These are phyloP conservation scores for Synanthedon andrenaeformis DNA, from an alignment of 2,888 invertebrate genomes.

Conservation along the genomic window DNA sequence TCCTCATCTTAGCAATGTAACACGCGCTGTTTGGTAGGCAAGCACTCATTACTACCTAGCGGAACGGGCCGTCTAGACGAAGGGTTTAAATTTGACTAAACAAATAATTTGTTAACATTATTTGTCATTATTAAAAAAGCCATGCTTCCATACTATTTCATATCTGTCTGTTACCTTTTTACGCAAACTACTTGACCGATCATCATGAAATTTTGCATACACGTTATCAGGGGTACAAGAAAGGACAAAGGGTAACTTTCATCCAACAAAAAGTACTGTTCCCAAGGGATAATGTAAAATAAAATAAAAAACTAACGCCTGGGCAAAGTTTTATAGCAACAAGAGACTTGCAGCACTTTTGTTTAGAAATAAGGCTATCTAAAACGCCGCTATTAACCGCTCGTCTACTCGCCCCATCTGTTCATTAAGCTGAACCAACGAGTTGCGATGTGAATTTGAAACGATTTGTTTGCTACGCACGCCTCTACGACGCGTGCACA, in stretches of 20 bases:
- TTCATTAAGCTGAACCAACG: slow-evolving; percentile 2
- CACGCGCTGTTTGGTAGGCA: slow-evolving; percentile 12
- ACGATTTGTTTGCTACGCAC: slow-evolving; percentile 8
- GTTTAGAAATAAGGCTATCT: no score
- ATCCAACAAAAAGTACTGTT: no score
- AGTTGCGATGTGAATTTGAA: slow-evolving; percentile 12
- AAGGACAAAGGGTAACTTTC: no score
- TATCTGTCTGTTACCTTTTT: no score
- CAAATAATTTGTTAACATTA: neutral
- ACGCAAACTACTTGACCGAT: no score
- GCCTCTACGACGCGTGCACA: slow-evolving; percentile 7
- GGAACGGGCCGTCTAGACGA: slow-evolving; percentile 5
- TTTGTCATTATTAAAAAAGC: neutral
- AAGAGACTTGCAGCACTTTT: no score
- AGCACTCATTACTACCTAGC: slow-evolving; percentile 9
- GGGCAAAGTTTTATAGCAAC: no score
- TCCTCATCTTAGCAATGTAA: slow-evolving; percentile 7
- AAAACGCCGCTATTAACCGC: neutral
- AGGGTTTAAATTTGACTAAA: slow-evolving; percentile 3
- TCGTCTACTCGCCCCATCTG: neutral
- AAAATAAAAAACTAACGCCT: no score
- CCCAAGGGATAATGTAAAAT: no score
- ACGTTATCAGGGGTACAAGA: no score
- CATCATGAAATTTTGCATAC: no score
- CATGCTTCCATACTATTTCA: no score